phyloP scores from a whole-genome alignment of 2,113 vertebrate species.

The Gobius niger region DNA sequence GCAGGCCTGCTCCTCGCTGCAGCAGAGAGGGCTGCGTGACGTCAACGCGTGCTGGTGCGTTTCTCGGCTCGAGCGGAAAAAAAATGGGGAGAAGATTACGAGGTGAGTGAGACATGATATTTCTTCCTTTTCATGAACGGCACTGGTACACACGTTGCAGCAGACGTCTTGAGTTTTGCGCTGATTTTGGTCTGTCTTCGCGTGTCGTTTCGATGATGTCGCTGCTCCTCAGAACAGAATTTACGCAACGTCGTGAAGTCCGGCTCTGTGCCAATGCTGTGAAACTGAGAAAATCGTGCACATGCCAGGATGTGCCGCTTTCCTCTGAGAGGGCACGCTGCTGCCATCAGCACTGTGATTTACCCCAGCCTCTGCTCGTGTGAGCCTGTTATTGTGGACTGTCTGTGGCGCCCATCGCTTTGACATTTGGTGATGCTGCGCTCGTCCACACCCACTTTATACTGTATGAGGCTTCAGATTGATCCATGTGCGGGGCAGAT shows the following conservation, averaged over 20 bases:
- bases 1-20: conserved; percentile 72
- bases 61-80: conserved; percentile 66
- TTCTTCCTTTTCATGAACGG: conserved; percentile 43
- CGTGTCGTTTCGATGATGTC: conserved; percentile 31
- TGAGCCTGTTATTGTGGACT: conserved; percentile 5
- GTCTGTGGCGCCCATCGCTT: conserved; percentile 17
- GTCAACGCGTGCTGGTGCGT: conserved; percentile 74
- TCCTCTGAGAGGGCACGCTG: conserved; percentile 27
- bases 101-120: conserved; percentile 73
- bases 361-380: conserved; percentile 24
- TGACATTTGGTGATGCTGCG: conserved; percentile 43
- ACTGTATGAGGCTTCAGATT: conserved; percentile 36
- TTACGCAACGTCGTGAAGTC: conserved; percentile 42
- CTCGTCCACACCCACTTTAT: conserved; percentile 68
- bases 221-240: conserved; percentile 36
- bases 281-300: conserved; percentile 28
- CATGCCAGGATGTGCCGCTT: conserved; percentile 42
- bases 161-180: background rate
- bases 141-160: conserved; percentile 7
- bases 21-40: conserved; percentile 78
- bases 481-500: conserved; percentile 60
- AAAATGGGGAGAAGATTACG: conserved; percentile 71
- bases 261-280: conserved; percentile 34
- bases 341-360: conserved; percentile 24
- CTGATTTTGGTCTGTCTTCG: conserved; percentile 4